Evolutionary conservation across 2,113 vertebrate genomes (phyloP), one percentile per base, ranked within the genome.

Genomic region (Amazona vittata): DNA sequence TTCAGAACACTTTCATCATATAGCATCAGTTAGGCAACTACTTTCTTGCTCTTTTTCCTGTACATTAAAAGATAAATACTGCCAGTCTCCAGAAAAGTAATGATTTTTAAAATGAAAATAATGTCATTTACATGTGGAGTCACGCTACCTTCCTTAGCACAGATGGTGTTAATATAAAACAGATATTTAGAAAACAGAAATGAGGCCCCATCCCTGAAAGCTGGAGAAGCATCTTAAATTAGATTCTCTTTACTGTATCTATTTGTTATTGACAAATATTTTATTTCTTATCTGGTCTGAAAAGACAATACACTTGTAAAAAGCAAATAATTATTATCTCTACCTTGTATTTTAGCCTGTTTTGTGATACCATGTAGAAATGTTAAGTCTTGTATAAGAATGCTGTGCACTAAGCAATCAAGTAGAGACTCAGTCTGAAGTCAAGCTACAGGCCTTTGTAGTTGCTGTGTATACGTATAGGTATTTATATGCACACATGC

Each of bases 31-130:
- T 53, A 39, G 53, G 76, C 67, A 83, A 49, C 53, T 46, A 26
- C 25, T 85, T 96, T 67, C 78, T 89, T 83, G 9, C 81, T 93
- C 73, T 90, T 90, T 93, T 71, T 22, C 41, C 9, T 83, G 37
- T 29, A 41, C 8, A 10, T 57, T 93, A 53, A 67, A 78, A 94
- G 80, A 85, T 64, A 26, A 78, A 86, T 93, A 28, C 39, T 90
- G 12, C 60, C 85, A 31, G 37, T 92, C 63, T 69, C n/a, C 83
- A 79, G 80, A 83, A 90, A 29, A 85, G 7, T 46, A 44, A 62
- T 86, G 55, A 75, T 50, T 93, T 81, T 65, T 59, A 60, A 73
- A 86, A 64, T 7, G 4, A 85, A 57, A 55, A 63, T 10, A 39
- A 35, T 70, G 47, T 49, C 55, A 44, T 77, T 46, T 90, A 71